Conservation (phyloP, 2,797 vertebrate species). For the Orientallactaga sibirica region DNA sequence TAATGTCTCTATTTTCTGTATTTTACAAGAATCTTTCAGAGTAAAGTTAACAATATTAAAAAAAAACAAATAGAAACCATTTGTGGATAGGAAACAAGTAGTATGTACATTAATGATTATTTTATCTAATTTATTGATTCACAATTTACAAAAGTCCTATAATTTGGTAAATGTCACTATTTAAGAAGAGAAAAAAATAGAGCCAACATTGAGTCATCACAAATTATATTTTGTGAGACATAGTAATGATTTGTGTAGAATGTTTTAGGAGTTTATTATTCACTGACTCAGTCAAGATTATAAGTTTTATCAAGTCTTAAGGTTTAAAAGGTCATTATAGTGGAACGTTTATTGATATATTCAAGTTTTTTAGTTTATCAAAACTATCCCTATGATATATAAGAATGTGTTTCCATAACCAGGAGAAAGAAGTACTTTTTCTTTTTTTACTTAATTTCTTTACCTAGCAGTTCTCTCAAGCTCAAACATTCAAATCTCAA, state of each 20-base stretch:
- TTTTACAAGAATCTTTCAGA: no score
- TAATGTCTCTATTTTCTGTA: no score
- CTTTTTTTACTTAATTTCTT: not conserved
- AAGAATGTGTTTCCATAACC: not conserved
- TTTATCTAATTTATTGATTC: no score
- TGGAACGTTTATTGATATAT: slow-evolving; percentile 22
- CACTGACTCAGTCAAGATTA: not conserved
- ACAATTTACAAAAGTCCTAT: no score
- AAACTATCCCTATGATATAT: not conserved
- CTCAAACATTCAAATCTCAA: not conserved
- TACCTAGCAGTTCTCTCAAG: not conserved
- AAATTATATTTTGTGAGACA: not conserved
- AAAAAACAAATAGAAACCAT: no score
- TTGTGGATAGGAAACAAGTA: no score
- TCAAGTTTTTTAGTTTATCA: slow-evolving; percentile 18
- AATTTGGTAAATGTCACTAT: not conserved
- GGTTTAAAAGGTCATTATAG: not conserved
- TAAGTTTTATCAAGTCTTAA: slow-evolving; percentile 37
- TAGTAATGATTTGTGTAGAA: not conserved
- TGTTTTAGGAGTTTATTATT: not conserved
- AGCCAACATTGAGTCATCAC: not conserved
- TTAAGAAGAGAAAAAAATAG: not conserved
- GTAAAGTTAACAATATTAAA: no score
- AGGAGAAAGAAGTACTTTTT: not conserved
- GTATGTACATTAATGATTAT: no score